Evolutionary conservation across 1,140 invertebrate species (phyloP).

Genomic region (Drosophila pachea): DNA sequence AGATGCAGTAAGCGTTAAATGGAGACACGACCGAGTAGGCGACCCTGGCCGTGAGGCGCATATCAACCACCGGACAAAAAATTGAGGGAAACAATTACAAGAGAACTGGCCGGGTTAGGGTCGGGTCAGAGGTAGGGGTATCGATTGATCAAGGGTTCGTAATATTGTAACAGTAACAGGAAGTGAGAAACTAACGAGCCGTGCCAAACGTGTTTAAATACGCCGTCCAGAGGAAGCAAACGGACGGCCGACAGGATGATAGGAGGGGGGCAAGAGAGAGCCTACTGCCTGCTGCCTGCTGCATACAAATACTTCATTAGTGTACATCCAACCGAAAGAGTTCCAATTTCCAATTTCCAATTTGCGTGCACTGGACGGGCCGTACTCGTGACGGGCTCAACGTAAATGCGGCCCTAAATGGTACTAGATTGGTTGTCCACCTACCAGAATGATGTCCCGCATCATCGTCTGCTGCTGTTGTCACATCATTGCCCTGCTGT

Average conservation of each 20-base stretch:
- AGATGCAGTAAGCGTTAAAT: neutral
- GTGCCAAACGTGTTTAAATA: slow-evolving; percentile 13
- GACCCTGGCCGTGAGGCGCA: slow-evolving; percentile 23
- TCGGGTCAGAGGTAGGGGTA: slow-evolving; percentile 3
- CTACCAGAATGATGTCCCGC: slow-evolving; percentile 78
- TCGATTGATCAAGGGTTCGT: slow-evolving; percentile 22
- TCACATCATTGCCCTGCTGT: slow-evolving; percentile 22
- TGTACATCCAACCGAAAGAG: neutral
- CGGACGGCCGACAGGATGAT: neutral
- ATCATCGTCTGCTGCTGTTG: slow-evolving; percentile 66
- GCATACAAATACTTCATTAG: too few species aligned
- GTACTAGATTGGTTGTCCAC: slow-evolving; percentile 20
- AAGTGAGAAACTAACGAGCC: slow-evolving; percentile 33
- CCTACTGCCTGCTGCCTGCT: too few species aligned
- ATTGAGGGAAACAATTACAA: slow-evolving; percentile 5
- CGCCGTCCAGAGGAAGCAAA: neutral
- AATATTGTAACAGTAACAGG: slow-evolving; percentile 17
- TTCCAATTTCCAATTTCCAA: neutral
- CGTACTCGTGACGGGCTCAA: too few species aligned
- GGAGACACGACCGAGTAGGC: slow-evolving; percentile 8
- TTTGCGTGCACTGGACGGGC: neutral
- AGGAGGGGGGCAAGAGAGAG: neutral
- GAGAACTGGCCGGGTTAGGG: neutral
- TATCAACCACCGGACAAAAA: slow-evolving; percentile 33
- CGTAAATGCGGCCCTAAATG: neutral